These are phyloP conservation scores for Papilio glaucus DNA, from an alignment of 1,140 invertebrate species.

Conservation along the genomic window DNA sequence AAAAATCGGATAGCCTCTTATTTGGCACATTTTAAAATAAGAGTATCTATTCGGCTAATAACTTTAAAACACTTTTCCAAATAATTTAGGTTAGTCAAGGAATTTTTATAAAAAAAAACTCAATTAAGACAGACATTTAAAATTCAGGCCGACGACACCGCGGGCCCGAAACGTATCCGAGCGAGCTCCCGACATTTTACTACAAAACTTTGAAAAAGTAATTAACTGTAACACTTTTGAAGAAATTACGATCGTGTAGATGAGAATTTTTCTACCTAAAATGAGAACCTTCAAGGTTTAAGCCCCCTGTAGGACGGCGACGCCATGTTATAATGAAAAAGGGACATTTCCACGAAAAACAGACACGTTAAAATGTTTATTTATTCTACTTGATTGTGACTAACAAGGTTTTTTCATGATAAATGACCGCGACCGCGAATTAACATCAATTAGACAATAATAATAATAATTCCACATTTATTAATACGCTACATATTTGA, in stretches of 20 bases:
- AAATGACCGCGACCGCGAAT: too few relatives aligned
- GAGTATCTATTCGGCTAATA: not conserved
- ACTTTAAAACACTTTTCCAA: not conserved
- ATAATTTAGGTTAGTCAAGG: not conserved
- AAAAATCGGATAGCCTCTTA: too few relatives aligned
- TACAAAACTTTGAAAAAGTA: conserved; percentile 7
- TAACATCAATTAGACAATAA: too few relatives aligned
- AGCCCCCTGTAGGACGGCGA: not conserved
- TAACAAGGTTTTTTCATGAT: too few relatives aligned
- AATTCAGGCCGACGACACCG: not conserved
- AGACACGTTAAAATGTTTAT: not conserved
- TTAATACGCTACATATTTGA: too few relatives aligned
- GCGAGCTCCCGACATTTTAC: conserved; percentile 10
- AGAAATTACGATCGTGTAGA: conserved; percentile 8
- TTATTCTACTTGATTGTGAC: too few relatives aligned
- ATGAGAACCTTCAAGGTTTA: not conserved
- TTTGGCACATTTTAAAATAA: too few relatives aligned
- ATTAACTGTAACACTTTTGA: conserved; percentile 11
- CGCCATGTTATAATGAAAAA: not conserved
- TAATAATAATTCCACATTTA: too few relatives aligned
- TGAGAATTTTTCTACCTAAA: conserved; percentile 1
- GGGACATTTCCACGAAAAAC: not conserved
- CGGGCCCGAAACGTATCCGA: not conserved
- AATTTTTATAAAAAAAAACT: conserved; percentile 10
- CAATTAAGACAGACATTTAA: conserved; percentile 15